Evolutionary conservation across 2,113 vertebrate species (phyloP), one percentile per base, ranked within the genome.

Genomic region (Lynx canadensis): DNA sequence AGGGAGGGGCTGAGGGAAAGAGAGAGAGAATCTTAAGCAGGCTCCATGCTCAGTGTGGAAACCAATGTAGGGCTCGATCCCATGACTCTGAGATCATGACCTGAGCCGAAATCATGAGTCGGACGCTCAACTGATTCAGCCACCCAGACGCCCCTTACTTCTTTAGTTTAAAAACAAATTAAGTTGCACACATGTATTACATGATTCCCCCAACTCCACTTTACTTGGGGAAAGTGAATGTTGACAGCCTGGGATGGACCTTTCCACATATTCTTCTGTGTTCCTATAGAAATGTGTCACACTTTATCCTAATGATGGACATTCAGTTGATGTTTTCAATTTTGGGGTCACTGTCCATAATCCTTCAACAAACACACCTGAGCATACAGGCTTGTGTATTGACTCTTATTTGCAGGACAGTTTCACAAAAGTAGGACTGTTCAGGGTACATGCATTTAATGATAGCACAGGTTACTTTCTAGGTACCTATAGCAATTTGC

Each of bases 141-240:
- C 65, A 33, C 31, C 13, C 65, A 15, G 31, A 31, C 0, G 14
- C 65, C 65, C 14, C 27, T 89, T 10, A 36, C 4, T 63, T 92
- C 9, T 81, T 96, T 83, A 69, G 38, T 92, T 93, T 66, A 81
- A 69, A 91, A 89, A 80, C 55, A 86, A 91, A 52, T 86, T 41
- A 79, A 71, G 33, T 23, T 38, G n/a, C 45, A 65, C 36, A 66
- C 50, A 60, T 52, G 71, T 52, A 71, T 78, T 94, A 79, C 65
- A 18, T 66, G 60, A 78, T 86, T 82, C 16, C 60, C 29, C 19
- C 10, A 29, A 80, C n/a, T 50, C 19, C 76, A 31, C 38, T 83
- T 89, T 36, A 55, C 63, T 76, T 85, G 48, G 87, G 16, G 41
- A 29, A 60, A 29, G 57, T 68, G n/a, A 38, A 2, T 76, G 15